phyloP scores from a whole-genome alignment of 1,140 invertebrate genomes.

The Drosophila sp. region DNA sequence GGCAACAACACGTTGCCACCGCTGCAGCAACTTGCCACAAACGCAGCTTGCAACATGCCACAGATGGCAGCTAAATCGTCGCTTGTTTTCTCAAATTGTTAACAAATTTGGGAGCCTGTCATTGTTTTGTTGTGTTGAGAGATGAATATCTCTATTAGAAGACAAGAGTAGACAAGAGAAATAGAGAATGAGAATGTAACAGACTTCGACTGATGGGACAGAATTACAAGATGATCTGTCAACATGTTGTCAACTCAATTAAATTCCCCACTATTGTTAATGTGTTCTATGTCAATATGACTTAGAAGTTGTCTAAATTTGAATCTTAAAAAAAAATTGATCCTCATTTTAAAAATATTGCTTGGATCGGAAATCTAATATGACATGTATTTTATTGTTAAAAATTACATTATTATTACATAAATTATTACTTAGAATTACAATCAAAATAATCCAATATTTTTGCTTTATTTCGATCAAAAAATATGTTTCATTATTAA shows the following conservation, averaged over 20 bases:
- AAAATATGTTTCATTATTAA: too few relatives aligned
- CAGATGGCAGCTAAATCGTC: constrained; percentile 20
- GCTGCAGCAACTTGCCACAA: constrained; percentile 15
- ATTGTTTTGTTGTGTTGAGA: constrained; percentile 3
- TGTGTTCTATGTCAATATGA: too few relatives aligned
- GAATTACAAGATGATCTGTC: background rate
- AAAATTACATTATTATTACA: too few relatives aligned
- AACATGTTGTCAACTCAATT: background rate
- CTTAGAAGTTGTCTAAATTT: too few relatives aligned
- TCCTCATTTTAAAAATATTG: too few relatives aligned
- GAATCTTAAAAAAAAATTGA: too few relatives aligned
- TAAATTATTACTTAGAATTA: too few relatives aligned
- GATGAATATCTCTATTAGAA: constrained; percentile 1
- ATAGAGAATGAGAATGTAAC: background rate
- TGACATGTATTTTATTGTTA: too few relatives aligned
- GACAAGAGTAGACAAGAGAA: background rate
- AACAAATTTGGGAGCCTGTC: constrained; percentile 44
- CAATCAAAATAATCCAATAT: too few relatives aligned
- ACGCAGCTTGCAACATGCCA: constrained; percentile 15
- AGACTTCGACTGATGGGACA: background rate
- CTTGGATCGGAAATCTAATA: too few relatives aligned
- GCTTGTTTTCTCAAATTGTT: constrained; percentile 51
- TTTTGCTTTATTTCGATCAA: too few relatives aligned
- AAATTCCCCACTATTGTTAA: too few relatives aligned
- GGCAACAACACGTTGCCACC: constrained; percentile 19